Base-by-base conservation (phyloP, 2,888 invertebrate species). In the Heteromurus nitidus region DNA sequence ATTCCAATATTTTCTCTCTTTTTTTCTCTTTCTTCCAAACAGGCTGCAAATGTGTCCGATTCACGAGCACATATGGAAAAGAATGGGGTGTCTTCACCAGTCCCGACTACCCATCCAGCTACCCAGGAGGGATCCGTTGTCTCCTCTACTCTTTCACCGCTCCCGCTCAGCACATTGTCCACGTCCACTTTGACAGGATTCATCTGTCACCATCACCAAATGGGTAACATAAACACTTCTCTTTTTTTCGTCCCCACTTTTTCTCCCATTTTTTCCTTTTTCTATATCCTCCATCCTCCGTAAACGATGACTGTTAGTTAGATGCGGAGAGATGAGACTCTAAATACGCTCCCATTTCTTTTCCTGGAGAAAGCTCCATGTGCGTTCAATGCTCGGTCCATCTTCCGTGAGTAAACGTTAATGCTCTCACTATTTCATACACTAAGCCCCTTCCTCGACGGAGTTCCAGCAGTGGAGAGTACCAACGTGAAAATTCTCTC, bases 1-100 rank as follows among this genome's bases (percentile, higher is more conserved):
- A 31, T 30, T 20, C 20, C 5, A 13, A 28, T 58, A 28, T 74
- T 22, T 53, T 50, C 22, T n/a, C 64, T 64, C 28, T 65, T 2
- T 73, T 22, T 76, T 31, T 1, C 62, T 26, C 65, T 65, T 76
- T 58, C 24, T 62, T 91, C 67, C 92, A n/a, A n/a, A n/a, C n/a
- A 96, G 95, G 94, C 90, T 96, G 96, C 90, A 92, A 94, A 88
- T 96, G 96, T 89, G 91, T 95, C 87, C 92, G 93, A 83, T 96
- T 93, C 91, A 94, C 95, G 88, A 94, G 93, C 86, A 93, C 94
- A 84, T 94, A 93, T 89, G 93, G 94, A 87, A 94, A 93, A 90
- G 93, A 93, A 88, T 93, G 92, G 86, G 96, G 95, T 85, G 92
- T 92, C 62, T 96, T 96, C 91, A 94, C 93, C 89, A 95, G 95